A percentile compares a stretch with the other conserved stretches of the same genome.
Evolutionary conservation across 2,113 vertebrate species (phyloP).

Genomic region (Azemiops feae): DNA sequence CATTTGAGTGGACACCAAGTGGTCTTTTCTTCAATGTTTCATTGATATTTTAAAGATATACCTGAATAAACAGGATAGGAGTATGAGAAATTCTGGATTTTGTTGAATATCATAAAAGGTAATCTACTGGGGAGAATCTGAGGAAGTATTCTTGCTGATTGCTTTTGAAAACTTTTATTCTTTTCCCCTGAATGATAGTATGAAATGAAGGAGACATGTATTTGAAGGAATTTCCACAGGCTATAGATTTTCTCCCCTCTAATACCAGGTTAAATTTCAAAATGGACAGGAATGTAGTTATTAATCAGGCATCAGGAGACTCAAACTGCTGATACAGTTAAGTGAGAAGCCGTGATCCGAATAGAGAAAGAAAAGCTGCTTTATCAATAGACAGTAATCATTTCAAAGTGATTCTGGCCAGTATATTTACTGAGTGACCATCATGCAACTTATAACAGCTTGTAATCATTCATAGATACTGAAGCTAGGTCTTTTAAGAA

Average conservation of each 20-base stretch:
- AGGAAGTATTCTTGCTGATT: background rate
- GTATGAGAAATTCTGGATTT: background rate
- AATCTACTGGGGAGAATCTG: background rate
- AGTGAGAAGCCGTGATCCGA: background rate
- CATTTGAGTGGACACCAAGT: background rate
- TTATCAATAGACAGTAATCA: background rate
- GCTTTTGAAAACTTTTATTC: background rate
- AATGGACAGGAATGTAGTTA: background rate
- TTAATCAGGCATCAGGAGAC: background rate
- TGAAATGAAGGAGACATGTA: background rate
- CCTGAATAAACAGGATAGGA: background rate
- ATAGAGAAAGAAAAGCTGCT: background rate
- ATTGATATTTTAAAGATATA: background rate
- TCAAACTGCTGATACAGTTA: background rate
- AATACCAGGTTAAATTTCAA: background rate
- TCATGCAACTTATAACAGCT: background rate
- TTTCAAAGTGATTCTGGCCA: background rate
- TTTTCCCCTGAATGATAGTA: background rate
- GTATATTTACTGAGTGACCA: background rate
- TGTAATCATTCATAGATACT: background rate
- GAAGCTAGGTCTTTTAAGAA: background rate
- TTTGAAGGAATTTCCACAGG: background rate
- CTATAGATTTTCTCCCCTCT: background rate
- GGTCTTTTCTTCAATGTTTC: background rate
- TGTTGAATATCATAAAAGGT: background rate